Conservation (phyloP, 2,797 vertebrate species). For the Ibycter americanus region DNA sequence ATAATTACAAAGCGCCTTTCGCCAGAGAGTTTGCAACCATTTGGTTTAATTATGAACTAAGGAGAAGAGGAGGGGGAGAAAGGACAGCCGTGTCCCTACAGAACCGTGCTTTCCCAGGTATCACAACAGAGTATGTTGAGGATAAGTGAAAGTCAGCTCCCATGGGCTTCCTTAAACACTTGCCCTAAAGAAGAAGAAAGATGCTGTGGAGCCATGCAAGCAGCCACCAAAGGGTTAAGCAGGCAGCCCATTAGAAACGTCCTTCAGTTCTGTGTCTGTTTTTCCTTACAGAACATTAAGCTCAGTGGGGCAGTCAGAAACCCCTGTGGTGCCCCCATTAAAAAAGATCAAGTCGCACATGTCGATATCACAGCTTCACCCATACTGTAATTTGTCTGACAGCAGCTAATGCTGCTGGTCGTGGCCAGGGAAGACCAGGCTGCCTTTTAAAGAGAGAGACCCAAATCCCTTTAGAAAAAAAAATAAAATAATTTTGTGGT, state of each 20-base stretch:
- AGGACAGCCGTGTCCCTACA: neutral
- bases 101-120: neutral
- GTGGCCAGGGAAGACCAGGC: slow-evolving; percentile 39
- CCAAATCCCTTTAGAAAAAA: slow-evolving; percentile 29
- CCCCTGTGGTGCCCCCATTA: slow-evolving; percentile 80
- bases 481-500: neutral
- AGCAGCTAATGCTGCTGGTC: slow-evolving; percentile 72
- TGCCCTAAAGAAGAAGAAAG: neutral
- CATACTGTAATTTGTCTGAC: slow-evolving; percentile 79
- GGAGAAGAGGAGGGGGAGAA: neutral
- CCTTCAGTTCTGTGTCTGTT: slow-evolving; percentile 81
- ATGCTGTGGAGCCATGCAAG: neutral
- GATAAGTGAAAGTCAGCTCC: neutral
- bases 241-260: slow-evolving; percentile 81
- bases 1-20: slow-evolving; percentile 49
- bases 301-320: slow-evolving; percentile 85
- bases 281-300: slow-evolving; percentile 82
- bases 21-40: slow-evolving; percentile 1
- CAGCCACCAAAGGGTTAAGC: slow-evolving; percentile 82
- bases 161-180: neutral
- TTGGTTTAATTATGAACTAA: slow-evolving; percentile 46
- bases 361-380: slow-evolving; percentile 79
- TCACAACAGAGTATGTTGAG: neutral
- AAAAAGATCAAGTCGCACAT: slow-evolving; percentile 81
- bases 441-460: slow-evolving; percentile 48